Evolutionary conservation across 2,888 invertebrate species (phyloP).

Genomic region (Tinea semifulvella): DNA sequence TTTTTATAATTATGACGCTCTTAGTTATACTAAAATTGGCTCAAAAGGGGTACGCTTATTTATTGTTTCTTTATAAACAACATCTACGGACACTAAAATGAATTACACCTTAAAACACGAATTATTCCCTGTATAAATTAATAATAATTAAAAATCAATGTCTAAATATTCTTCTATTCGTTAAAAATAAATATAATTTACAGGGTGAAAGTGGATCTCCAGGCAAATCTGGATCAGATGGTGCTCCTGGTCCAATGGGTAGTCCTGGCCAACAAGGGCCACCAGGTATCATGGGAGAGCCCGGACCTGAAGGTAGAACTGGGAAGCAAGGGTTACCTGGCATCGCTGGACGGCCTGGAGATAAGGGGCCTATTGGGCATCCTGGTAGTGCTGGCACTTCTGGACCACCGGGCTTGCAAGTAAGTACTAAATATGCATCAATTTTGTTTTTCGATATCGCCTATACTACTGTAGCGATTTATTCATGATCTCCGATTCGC

Average conservation of each 20-base stretch:
- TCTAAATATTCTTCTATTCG: neutral
- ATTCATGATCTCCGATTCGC: too few relatives aligned
- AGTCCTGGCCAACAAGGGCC: constrained; percentile 73
- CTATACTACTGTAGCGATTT: too few relatives aligned
- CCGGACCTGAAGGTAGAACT: constrained; percentile 67
- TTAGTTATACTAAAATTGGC: too few relatives aligned
- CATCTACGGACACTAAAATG: too few relatives aligned
- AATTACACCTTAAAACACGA: too few relatives aligned
- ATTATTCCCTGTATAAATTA: neutral
- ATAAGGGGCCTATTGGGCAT: constrained; percentile 76
- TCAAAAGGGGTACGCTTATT: neutral
- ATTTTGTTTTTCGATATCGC: too few relatives aligned
- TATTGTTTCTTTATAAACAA: neutral
- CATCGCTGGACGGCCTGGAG: constrained; percentile 76
- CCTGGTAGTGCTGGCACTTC: constrained; percentile 70
- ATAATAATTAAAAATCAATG: neutral
- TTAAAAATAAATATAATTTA: constrained; percentile 7
- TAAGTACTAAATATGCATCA: constrained; percentile 46
- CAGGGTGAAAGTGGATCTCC: constrained; percentile 77
- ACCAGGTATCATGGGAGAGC: constrained; percentile 69
- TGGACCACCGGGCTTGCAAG: constrained; percentile 76
- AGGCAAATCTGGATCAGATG: constrained; percentile 78
- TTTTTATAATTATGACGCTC: neutral
- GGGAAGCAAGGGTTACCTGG: constrained; percentile 79
- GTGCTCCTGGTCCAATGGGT: constrained; percentile 75